A percentile compares a stretch with the other conserved stretches of the same genome.
These are phyloP conservation scores for Sterna hirundo DNA, from an alignment of 2,113 vertebrate species.

Conservation along the genomic window DNA sequence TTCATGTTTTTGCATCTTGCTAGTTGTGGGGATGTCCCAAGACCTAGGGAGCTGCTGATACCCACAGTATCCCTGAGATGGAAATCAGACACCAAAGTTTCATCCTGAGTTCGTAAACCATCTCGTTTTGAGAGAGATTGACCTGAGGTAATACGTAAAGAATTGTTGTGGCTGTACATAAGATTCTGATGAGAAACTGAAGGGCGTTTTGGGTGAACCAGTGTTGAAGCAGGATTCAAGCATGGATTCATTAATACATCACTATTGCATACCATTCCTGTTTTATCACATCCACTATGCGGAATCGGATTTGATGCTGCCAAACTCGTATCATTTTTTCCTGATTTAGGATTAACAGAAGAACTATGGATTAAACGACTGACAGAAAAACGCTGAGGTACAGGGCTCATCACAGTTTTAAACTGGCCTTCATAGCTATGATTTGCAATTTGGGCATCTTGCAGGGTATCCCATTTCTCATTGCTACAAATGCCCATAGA, in stretches of 20 bases:
- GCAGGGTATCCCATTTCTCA: conserved; percentile 8
- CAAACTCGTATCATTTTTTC: conserved; percentile 9
- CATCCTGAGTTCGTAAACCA: conserved; percentile 69
- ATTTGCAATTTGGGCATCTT: conserved; percentile 37
- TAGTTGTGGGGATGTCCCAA: conserved; percentile 32
- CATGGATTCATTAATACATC: neutral
- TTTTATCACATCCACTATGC: conserved; percentile 1
- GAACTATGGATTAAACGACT: conserved; percentile 10
- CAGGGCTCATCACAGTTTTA: conserved; percentile 53
- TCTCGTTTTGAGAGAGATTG: conserved; percentile 64
- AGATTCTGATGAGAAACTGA: conserved; percentile 40
- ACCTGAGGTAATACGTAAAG: conserved; percentile 70
- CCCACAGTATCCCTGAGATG: conserved; percentile 65
- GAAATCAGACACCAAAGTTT: conserved; percentile 56
- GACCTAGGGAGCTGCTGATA: conserved; percentile 17
- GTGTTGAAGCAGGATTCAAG: neutral
- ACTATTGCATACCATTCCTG: neutral
- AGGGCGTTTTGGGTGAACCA: neutral
- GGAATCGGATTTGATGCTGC: conserved; percentile 10
- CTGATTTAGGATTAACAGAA: conserved; percentile 25
- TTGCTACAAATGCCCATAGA: neutral
- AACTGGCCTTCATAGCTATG: conserved; percentile 30
- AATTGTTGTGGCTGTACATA: conserved; percentile 46
- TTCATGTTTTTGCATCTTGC: conserved; percentile 30
- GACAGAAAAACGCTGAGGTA: conserved; percentile 31